phyloP scores from a whole-genome alignment of 1,140 invertebrate genomes.

The Euwallacea similis region DNA sequence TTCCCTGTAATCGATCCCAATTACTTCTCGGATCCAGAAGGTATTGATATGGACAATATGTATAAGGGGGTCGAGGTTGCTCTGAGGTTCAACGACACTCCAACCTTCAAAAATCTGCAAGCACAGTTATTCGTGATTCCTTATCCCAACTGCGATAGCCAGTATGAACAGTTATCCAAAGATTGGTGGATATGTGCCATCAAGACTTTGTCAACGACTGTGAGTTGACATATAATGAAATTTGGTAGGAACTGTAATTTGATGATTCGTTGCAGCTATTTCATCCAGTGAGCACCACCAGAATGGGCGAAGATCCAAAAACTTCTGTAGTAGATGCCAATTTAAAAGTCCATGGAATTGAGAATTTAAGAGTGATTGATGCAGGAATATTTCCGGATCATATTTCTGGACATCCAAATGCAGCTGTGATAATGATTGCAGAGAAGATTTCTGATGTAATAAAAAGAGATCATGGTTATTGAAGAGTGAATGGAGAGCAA shows the following conservation, averaged over 20 bases:
- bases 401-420: conserved; percentile 56
- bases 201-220: conserved; percentile 45
- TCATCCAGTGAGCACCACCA: conserved; percentile 62
- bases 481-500: too few species aligned
- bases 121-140: conserved; percentile 42
- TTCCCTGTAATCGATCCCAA: conserved; percentile 79
- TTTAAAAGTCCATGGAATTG: conserved; percentile 53
- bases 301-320: conserved; percentile 60
- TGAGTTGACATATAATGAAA: conserved; percentile 37
- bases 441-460: conserved; percentile 60
- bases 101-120: conserved; percentile 61
- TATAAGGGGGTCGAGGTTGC: conserved; percentile 62
- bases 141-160: conserved; percentile 10
- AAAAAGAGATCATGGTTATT: conserved; percentile 42
- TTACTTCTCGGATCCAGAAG: conserved; percentile 63
- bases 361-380: conserved; percentile 55
- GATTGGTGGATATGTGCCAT: conserved; percentile 62
- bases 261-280: conserved; percentile 54
- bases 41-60: conserved; percentile 67
- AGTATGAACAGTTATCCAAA: conserved; percentile 49
- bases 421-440: conserved; percentile 58
- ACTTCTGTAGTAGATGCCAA: conserved; percentile 55
- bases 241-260: background rate
- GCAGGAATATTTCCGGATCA: conserved; percentile 50
- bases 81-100: conserved; percentile 61